These are phyloP conservation scores for Illadopsis cleaveri DNA, from an alignment of 2,113 vertebrate genomes.

Conservation along the genomic window DNA sequence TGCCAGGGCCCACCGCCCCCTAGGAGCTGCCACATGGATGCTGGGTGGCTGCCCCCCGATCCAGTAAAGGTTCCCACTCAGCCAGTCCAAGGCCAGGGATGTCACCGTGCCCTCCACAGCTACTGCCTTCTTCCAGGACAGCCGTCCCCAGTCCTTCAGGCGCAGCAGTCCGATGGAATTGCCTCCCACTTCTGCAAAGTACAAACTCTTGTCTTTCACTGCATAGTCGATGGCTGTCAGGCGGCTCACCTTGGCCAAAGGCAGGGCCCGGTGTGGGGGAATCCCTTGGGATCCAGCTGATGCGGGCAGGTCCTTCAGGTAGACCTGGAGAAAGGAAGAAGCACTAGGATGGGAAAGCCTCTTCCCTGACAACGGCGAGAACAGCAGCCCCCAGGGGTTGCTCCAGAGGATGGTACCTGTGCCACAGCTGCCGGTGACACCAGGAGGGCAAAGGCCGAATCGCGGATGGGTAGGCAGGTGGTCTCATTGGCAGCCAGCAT, in stretches of 20 bases:
- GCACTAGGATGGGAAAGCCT: background rate
- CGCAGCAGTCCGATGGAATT: slow-evolving; percentile 75
- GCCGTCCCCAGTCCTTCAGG: slow-evolving; percentile 68
- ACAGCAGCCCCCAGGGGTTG: background rate
- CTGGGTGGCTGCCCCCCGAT: slow-evolving; percentile 68
- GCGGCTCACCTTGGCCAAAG: slow-evolving; percentile 69
- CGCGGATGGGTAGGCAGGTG: slow-evolving; percentile 71
- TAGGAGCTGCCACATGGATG: slow-evolving; percentile 75
- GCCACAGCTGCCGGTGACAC: slow-evolving; percentile 60
- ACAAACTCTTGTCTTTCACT: slow-evolving; percentile 74
- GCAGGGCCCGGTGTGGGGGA: slow-evolving; percentile 65
- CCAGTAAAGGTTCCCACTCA: slow-evolving; percentile 89
- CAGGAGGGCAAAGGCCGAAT: slow-evolving; percentile 81
- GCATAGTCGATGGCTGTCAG: slow-evolving; percentile 74
- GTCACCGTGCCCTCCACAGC: slow-evolving; percentile 73
- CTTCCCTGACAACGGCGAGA: rapidly evolving
- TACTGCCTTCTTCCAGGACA: slow-evolving; percentile 66
- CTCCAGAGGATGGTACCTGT: slow-evolving; percentile 69
- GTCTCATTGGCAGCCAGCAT: slow-evolving; percentile 74
- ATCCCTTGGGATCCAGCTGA: slow-evolving; percentile 61
- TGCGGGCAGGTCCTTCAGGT: slow-evolving; percentile 73
- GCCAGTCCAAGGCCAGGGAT: slow-evolving; percentile 87
- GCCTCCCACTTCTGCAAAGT: slow-evolving; percentile 74
- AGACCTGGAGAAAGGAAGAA: slow-evolving; percentile 73
- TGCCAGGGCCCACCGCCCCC: slow-evolving; percentile 50